phyloP scores from a whole-genome alignment of 2,797 vertebrate species.

The Hyperoplus immaculatus region DNA sequence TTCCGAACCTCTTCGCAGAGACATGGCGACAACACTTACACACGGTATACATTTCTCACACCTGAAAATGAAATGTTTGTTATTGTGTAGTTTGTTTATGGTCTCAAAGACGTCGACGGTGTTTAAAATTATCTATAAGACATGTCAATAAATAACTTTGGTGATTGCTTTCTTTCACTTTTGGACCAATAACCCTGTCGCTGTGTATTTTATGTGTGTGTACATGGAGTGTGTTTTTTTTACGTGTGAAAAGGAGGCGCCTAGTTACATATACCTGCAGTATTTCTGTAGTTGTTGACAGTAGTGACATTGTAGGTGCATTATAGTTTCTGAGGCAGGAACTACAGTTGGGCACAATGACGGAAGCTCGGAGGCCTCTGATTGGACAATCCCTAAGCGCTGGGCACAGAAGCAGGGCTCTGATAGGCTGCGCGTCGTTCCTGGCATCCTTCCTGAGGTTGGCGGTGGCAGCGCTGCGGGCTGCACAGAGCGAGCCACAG shows the following conservation, averaged over 20 bases:
- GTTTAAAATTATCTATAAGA: no score
- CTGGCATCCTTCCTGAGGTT: conserved; percentile 70
- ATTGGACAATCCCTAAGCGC: conserved; percentile 72
- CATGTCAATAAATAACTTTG: conserved; percentile 6
- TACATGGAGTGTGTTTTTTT: not conserved
- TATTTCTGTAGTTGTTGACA: conserved; percentile 30
- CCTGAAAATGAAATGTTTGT: not conserved
- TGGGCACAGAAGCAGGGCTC: conserved; percentile 47
- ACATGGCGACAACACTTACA: conserved; percentile 60
- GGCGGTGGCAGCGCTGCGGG: conserved; percentile 61
- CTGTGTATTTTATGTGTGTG: not conserved
- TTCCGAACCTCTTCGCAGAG: conserved; percentile 76
- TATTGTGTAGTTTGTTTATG: not conserved
- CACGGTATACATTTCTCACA: conserved; percentile 74
- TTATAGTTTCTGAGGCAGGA: conserved; percentile 45
- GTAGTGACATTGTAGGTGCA: conserved; percentile 24
- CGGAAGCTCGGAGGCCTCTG: conserved; percentile 57
- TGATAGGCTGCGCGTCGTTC: conserved; percentile 73
- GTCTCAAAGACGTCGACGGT: not conserved
- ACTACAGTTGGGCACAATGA: conserved; percentile 69
- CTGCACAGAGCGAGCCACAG: conserved; percentile 65
- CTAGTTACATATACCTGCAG: not conserved
- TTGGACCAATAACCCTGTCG: no score
- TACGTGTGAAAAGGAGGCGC: not conserved
- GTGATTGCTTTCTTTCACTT: not conserved